Evolutionary conservation across 2,797 vertebrate species (phyloP).

Genomic region (Yasuhikotakia modesta): DNA sequence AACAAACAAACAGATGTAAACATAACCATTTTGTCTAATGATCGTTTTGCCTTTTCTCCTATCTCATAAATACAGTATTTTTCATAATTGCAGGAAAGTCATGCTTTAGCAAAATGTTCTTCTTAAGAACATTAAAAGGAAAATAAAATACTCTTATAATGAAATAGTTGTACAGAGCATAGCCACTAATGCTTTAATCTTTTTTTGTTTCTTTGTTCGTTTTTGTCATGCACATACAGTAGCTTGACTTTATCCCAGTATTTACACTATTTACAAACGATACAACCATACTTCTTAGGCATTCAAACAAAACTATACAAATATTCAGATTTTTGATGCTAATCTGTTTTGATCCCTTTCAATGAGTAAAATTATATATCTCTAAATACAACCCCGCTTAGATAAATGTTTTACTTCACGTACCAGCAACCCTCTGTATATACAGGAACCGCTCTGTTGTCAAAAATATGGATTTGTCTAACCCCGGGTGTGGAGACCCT

Average conservation of each 20-base stretch:
- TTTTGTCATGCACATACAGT: constrained; percentile 93
- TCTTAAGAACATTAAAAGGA: constrained; percentile 99
- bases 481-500: constrained; percentile 89
- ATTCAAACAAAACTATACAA: constrained; percentile 99
- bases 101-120: constrained; percentile 99
- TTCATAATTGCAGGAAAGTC: constrained; percentile 93
- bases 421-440: constrained; percentile 92
- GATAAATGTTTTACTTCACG: constrained; percentile 90
- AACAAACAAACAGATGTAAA: constrained; percentile 88
- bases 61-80: constrained; percentile 97
- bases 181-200: constrained; percentile 98
- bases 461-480: constrained; percentile 99
- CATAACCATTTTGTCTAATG: constrained; percentile 89
- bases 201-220: constrained; percentile 94
- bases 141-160: constrained; percentile 99
- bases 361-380: constrained; percentile 99
- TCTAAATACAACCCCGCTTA: constrained; percentile 97
- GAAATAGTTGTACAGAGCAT: constrained; percentile 99
- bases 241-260: constrained; percentile 94
- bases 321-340: constrained; percentile 96
- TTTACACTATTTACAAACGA: constrained; percentile 99
- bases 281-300: constrained; percentile 97
- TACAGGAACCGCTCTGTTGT: constrained; percentile 96
- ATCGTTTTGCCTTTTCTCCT: constrained; percentile 93
- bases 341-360: constrained; percentile 96